Evolutionary conservation across 2,113 vertebrate genomes (phyloP).

Genomic region (Cheirogaleus medius): DNA sequence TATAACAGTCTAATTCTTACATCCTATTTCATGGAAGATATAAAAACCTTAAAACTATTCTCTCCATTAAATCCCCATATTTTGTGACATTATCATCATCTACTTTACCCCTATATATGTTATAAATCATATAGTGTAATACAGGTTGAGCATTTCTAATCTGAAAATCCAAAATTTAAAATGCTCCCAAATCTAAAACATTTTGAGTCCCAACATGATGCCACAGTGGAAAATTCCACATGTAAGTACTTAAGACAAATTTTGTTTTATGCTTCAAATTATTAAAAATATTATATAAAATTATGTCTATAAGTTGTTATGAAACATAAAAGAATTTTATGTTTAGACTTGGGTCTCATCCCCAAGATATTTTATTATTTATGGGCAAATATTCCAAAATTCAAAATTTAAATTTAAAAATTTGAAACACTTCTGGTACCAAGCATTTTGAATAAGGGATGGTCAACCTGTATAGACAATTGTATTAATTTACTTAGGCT

Average conservation of each 20-base stretch:
- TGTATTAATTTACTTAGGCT: neutral
- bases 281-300: neutral
- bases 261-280: neutral
- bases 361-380: neutral
- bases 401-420: neutral
- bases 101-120: neutral
- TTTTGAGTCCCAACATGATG: neutral
- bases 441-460: neutral
- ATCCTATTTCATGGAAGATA: neutral
- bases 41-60: neutral
- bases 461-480: neutral
- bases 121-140: neutral
- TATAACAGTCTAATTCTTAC: neutral
- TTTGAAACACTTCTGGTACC: neutral
- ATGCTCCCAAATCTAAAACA: neutral
- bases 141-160: neutral
- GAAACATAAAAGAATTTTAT: neutral
- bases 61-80: neutral
- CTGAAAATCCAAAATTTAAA: neutral
- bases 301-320: neutral
- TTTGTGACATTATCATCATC: neutral
- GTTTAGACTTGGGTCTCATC: neutral
- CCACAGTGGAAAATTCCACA: neutral
- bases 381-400: neutral
- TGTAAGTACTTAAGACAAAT: neutral